A percentile compares a stretch with the other conserved stretches of the same genome.
These are phyloP conservation scores for Charanyca ferruginea DNA, from an alignment of 2,888 invertebrate genomes.

Conservation along the genomic window DNA sequence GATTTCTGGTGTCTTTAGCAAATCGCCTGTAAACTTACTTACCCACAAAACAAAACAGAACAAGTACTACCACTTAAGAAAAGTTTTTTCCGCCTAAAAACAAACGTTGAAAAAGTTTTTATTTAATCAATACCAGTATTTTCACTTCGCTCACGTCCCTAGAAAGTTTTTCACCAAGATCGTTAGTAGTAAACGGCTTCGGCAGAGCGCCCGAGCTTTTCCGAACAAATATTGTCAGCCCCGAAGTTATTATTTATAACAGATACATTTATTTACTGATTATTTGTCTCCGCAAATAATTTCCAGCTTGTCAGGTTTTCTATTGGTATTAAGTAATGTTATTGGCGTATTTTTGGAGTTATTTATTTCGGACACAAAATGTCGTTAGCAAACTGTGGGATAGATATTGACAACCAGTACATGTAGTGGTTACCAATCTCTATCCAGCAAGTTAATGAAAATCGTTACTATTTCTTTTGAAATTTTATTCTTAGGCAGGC, in stretches of 20 bases:
- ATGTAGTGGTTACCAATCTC: too few relatives aligned
- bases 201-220: conserved; percentile 17
- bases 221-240: conserved; percentile 40
- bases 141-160: conserved; percentile 21
- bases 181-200: conserved; percentile 22
- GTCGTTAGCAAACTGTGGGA: not conserved
- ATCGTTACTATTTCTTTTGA: too few relatives aligned
- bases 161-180: conserved; percentile 35
- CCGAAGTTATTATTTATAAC: conserved; percentile 22
- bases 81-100: conserved; percentile 25
- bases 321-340: conserved; percentile 14
- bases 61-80: conserved; percentile 23
- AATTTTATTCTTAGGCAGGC: too few relatives aligned
- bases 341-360: not conserved
- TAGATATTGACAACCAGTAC: too few relatives aligned
- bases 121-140: conserved; percentile 50
- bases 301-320: conserved; percentile 35
- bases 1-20: too few relatives aligned
- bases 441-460: too few relatives aligned
- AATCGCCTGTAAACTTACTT: not conserved
- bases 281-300: conserved; percentile 47
- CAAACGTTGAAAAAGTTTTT: conserved; percentile 35
- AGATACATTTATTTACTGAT: conserved; percentile 52
- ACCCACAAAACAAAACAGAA: not conserved
- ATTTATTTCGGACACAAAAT: not conserved